Conservation (phyloP, 2,113 vertebrate genomes). For the Cromileptes altivelis region DNA sequence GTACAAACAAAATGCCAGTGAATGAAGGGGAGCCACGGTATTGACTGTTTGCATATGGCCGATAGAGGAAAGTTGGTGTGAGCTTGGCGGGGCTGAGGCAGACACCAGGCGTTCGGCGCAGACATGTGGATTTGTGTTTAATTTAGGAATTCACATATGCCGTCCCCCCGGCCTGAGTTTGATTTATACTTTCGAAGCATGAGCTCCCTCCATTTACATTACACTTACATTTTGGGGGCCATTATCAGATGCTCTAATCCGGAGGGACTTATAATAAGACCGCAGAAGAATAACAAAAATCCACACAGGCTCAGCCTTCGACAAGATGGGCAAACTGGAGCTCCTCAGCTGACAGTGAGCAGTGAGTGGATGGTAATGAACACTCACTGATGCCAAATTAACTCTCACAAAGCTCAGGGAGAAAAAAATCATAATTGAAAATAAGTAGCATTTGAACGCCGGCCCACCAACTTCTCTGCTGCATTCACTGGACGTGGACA, state of each 20-base stretch:
- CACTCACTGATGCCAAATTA: conserved; percentile 60
- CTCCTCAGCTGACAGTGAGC: conserved; percentile 48
- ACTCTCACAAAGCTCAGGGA: conserved; percentile 53
- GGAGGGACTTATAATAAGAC: conserved; percentile 56
- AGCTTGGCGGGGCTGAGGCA: conserved; percentile 55
- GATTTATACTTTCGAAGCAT: conserved; percentile 60
- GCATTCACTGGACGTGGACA: conserved; percentile 5
- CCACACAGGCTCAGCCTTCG: conserved; percentile 52
- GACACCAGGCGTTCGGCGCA: conserved; percentile 57
- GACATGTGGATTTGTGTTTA: conserved; percentile 71
- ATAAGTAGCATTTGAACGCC: conserved; percentile 42
- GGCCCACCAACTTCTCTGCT: conserved; percentile 20
- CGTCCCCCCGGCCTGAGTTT: conserved; percentile 40
- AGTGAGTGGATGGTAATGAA: conserved; percentile 55
- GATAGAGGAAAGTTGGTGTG: conserved; percentile 60
- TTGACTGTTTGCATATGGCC: conserved; percentile 83
- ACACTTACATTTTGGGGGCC: conserved; percentile 49
- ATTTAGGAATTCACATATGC: conserved; percentile 71
- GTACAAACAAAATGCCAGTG: conserved; percentile 84
- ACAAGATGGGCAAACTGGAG: conserved; percentile 49
- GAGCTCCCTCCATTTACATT: conserved; percentile 61
- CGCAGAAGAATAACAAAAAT: conserved; percentile 67
- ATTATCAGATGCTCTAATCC: conserved; percentile 64
- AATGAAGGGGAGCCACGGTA: conserved; percentile 77
- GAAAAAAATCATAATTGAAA: conserved; percentile 60